Percentiles rank a stretch among this genome's conserved stretches.
Conservation (phyloP, 2,888 invertebrate species). For the Melitaea athalia region DNA sequence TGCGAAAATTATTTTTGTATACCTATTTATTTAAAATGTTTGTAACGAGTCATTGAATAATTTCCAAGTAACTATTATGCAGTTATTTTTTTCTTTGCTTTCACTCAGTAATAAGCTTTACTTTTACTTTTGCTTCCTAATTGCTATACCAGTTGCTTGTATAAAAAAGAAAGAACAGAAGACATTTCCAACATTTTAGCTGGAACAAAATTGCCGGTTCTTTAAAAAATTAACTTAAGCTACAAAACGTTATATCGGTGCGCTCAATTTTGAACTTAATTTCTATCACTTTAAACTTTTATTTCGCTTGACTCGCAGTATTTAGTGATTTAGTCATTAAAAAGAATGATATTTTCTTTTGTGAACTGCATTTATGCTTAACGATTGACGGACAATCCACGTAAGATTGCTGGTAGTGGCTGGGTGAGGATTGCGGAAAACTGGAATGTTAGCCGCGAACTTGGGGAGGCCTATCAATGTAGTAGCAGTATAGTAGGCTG, state of each 20-base stretch:
- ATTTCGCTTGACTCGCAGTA: not conserved
- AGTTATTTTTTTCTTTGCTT: not conserved
- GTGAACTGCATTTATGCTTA: not conserved
- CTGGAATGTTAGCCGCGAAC: too few species aligned
- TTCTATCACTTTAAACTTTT: not conserved
- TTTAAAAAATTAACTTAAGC: conserved; percentile 11
- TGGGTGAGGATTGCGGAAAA: too few species aligned
- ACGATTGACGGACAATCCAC: too few species aligned
- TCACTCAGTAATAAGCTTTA: conserved; percentile 10
- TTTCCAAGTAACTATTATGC: conserved; percentile 1
- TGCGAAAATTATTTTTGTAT: too few species aligned
- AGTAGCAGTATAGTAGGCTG: too few species aligned
- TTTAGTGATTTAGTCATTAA: conserved; percentile 13
- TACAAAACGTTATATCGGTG: not conserved
- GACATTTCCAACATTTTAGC: conserved; percentile 7
- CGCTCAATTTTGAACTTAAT: conserved; percentile 6
- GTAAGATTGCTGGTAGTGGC: too few species aligned
- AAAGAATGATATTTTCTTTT: conserved; percentile 1
- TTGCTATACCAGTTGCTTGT: conserved; percentile 11
- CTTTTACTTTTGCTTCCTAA: conserved; percentile 8
- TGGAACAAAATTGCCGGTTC: conserved; percentile 3
- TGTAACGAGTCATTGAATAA: not conserved
- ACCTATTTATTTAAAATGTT: too few species aligned
- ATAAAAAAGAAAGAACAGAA: conserved; percentile 7
- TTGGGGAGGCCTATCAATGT: too few species aligned